A percentile compares a stretch with the other conserved stretches of the same genome.
Evolutionary conservation across 2,888 invertebrate species (phyloP).

Genomic region (Nasonia oneida): DNA sequence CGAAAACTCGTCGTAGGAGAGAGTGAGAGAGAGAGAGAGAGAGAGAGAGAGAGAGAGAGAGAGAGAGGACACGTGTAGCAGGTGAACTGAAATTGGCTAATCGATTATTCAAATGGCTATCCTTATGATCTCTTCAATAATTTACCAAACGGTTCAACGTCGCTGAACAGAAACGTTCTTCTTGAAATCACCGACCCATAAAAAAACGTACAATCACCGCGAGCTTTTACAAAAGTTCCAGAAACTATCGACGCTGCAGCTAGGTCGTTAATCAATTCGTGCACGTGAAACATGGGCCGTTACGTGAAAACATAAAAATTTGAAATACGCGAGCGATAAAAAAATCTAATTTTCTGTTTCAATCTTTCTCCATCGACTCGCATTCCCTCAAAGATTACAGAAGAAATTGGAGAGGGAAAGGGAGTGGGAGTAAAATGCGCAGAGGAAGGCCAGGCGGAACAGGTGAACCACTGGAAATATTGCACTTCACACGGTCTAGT

Average conservation of each 20-base stretch:
- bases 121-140: neutral
- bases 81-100: neutral
- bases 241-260: neutral
- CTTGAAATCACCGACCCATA: neutral
- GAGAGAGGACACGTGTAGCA: neutral
- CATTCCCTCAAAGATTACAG: conserved; percentile 9
- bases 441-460: neutral
- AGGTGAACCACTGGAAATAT: conserved; percentile 66
- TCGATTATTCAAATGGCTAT: neutral
- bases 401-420: conserved; percentile 3
- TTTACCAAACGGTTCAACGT: neutral
- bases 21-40: no score
- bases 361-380: conserved; percentile 16
- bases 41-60: no score
- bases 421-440: neutral
- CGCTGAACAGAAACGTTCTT: no score
- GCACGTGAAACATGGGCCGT: neutral
- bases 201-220: neutral
- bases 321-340: conserved; percentile 31
- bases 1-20: neutral
- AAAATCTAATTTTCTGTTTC: conserved; percentile 37
- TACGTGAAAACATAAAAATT: conserved; percentile 14
- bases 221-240: neutral
- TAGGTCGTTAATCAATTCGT: neutral
- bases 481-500: conserved; percentile 71